Conservation (phyloP, 2,888 invertebrate genomes). For the Stenurella melanura region DNA sequence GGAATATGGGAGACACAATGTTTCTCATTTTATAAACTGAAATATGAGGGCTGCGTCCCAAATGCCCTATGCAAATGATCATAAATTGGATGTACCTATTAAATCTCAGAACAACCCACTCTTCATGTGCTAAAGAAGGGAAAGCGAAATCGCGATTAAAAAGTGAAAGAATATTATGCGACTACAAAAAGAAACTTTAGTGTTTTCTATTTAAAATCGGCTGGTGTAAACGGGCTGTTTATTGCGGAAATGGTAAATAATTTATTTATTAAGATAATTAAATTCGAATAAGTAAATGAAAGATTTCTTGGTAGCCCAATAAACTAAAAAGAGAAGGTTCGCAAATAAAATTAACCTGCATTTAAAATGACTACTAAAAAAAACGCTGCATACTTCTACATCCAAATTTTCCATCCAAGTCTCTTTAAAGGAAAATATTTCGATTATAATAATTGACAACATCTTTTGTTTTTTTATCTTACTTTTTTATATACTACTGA, state of each 20-base stretch:
- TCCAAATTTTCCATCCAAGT: too few relatives aligned
- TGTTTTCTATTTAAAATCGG: not conserved
- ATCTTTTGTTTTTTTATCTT: too few relatives aligned
- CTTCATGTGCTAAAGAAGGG: not conserved
- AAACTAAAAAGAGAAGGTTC: too few relatives aligned
- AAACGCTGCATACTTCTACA: too few relatives aligned
- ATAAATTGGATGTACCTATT: constrained; percentile 46
- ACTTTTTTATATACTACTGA: too few relatives aligned
- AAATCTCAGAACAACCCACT: constrained; percentile 43
- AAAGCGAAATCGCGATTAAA: constrained; percentile 9
- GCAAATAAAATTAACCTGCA: too few relatives aligned
- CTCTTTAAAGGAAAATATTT: too few relatives aligned
- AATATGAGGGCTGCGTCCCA: constrained; percentile 27
- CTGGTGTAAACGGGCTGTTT: not conserved
- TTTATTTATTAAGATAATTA: too few relatives aligned
- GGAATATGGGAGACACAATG: constrained; percentile 5
- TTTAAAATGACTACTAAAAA: too few relatives aligned
- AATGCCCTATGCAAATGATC: constrained; percentile 45
- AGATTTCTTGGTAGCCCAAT: too few relatives aligned
- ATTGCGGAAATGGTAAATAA: not conserved
- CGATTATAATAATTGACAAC: too few relatives aligned
- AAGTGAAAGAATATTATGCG: not conserved
- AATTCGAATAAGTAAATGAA: too few relatives aligned
- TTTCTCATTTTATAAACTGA: constrained; percentile 26
- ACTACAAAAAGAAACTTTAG: constrained; percentile 6